Evolutionary conservation across 2,888 invertebrate genomes (phyloP), one percentile per base, ranked within the genome.

Genomic region (Steromphala cineraria): DNA sequence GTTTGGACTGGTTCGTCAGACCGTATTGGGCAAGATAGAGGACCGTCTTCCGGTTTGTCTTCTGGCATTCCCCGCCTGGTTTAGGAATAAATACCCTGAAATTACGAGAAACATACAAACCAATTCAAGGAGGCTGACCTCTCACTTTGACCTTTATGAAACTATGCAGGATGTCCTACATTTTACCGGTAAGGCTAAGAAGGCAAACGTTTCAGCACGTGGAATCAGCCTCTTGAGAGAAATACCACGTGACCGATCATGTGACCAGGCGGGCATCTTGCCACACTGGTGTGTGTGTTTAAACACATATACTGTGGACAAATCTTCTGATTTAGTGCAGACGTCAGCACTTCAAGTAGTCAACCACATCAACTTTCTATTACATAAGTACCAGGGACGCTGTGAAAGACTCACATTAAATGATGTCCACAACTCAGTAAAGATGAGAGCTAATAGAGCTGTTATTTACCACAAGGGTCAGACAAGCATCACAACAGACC

Each of bases 1-100:
- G 83, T 97, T 96, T 96, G 98, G 97, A 2, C 95, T 94, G 2
- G 97, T 97, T 86, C 95, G 97, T 13, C 94, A 95, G 85, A 97
- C 97, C 0, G 96, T 96, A 92, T 97, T 97, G 74, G 94, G 94
- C 0, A 90, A 92, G 91, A 94, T 98, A 91, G 98, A 98, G 93
- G 98, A 97, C 92, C 95, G 97, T 67, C 94, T 97, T 78, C 98
- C 98, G 0, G 95, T 97, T 85, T 94, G 97, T 46, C 95, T 96
- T 87, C 93, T 97, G 0, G 92, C 95, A 3, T 92, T 97, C 80
- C 98, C 98, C 0, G 92, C 94, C 13, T 96, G 96, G 94, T 96
- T 97, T 94, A 94, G 94, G 83, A 91, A 94, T 17, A 94, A 94
- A 79, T 96, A 96, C 92, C 94, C 95, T 0, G 84, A 93, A 3